phyloP scores from a whole-genome alignment of 92 coral and sea anemone genomes.

The Parazoanthus atlanticus region DNA sequence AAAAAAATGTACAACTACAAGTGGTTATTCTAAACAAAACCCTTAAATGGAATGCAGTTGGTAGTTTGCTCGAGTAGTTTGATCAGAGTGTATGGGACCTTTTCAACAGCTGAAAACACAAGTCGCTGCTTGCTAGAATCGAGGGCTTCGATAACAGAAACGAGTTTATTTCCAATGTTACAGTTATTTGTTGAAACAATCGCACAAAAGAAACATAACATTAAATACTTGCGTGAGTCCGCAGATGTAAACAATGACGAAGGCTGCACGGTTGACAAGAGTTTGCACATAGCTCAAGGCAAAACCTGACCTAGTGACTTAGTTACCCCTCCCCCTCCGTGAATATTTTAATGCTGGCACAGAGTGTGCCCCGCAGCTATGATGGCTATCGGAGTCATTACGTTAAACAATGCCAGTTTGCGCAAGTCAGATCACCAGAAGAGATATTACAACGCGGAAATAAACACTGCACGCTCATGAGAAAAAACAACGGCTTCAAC shows the following conservation, averaged over 20 bases:
- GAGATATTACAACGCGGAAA: conserved; percentile 12
- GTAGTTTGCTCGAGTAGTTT: background rate
- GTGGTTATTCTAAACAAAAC: background rate
- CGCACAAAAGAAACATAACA: background rate
- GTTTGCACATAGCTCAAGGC: background rate
- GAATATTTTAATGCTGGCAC: background rate
- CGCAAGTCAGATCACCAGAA: background rate
- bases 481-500: background rate
- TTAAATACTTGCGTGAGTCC: conserved; percentile 5
- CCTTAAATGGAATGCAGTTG: background rate
- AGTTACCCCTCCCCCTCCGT: background rate
- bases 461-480: background rate
- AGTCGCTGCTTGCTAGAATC: too few species aligned
- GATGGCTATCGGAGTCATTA: background rate
- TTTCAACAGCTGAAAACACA: too few species aligned
- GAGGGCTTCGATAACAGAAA: too few species aligned
- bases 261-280: background rate
- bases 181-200: background rate
- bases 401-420: background rate
- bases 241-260: background rate
- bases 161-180: too few species aligned
- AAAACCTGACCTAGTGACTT: background rate
- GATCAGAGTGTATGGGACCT: too few species aligned
- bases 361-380: background rate
- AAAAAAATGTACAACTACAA: background rate